Conservation (phyloP, 2,888 invertebrate genomes). For the Amorpha juglandis region DNA sequence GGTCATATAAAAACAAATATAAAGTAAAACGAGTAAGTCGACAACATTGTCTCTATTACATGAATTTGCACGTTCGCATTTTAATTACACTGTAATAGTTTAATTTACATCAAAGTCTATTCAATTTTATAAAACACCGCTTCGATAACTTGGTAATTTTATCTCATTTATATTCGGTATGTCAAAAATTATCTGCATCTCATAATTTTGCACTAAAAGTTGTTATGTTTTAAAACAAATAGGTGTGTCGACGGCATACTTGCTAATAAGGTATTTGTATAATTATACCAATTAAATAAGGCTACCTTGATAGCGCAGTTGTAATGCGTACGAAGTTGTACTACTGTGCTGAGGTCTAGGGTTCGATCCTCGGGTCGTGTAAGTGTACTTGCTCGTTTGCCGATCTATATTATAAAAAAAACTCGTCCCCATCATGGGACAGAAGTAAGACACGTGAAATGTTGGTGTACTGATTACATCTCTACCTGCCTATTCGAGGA, state of each 20-base stretch:
- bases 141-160: constrained; percentile 1
- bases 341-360: no score
- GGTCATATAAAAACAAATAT: constrained; percentile 5
- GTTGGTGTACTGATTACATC: no score
- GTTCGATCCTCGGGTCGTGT: no score
- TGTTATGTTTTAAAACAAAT: constrained; percentile 14
- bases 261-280: constrained; percentile 11
- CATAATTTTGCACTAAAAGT: constrained; percentile 7
- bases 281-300: constrained; percentile 10
- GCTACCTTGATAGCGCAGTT: no score
- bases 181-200: constrained; percentile 4
- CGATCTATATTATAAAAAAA: no score
- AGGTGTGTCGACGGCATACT: background rate
- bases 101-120: constrained; percentile 16
- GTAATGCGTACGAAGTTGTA: no score
- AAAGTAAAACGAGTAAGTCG: constrained; percentile 3
- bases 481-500: no score
- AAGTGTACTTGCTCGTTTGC: no score
- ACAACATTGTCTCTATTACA: background rate
- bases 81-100: background rate
- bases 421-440: no score
- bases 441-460: no score
- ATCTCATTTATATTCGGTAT: background rate
- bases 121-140: constrained; percentile 9
- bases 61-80: constrained; percentile 1